Conservation (phyloP, 1,140 invertebrate genomes). For the Manduca sexta region DNA sequence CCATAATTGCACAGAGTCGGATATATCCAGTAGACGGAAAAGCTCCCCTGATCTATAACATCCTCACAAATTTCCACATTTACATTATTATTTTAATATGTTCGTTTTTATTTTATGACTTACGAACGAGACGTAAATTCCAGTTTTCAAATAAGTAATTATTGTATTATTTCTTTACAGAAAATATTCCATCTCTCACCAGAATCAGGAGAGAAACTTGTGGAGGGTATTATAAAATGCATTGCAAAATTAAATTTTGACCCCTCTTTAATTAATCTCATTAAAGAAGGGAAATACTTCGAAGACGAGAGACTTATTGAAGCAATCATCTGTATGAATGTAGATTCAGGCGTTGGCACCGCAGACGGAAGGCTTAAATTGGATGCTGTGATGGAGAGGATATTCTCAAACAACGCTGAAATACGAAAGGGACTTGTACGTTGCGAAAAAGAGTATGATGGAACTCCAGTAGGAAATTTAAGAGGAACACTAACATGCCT, state of each 20-base stretch:
- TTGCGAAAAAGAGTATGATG: not conserved
- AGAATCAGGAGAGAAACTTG: not conserved
- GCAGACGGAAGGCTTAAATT: not conserved
- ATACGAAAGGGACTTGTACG: not conserved
- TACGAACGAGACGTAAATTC: too few species aligned
- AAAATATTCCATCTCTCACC: not conserved
- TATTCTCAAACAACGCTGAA: not conserved
- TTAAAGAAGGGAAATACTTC: not conserved
- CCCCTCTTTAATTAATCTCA: not conserved
- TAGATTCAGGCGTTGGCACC: not conserved
- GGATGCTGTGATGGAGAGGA: not conserved
- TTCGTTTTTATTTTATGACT: too few species aligned
- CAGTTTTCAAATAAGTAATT: too few species aligned
- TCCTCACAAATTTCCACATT: too few species aligned
- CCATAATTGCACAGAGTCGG: too few species aligned
- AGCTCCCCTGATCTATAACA: too few species aligned
- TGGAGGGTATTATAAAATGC: not conserved
- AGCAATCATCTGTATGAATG: not conserved
- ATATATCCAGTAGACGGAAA: too few species aligned
- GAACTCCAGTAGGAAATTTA: not conserved
- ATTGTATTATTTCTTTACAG: conserved; percentile 1
- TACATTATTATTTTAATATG: too few species aligned
- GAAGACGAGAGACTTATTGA: not conserved
- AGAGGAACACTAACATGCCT: not conserved
- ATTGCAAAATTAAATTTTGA: not conserved